These are phyloP conservation scores for Aspidoscelis tigris DNA, from an alignment of 2,113 vertebrate species.

Conservation along the genomic window DNA sequence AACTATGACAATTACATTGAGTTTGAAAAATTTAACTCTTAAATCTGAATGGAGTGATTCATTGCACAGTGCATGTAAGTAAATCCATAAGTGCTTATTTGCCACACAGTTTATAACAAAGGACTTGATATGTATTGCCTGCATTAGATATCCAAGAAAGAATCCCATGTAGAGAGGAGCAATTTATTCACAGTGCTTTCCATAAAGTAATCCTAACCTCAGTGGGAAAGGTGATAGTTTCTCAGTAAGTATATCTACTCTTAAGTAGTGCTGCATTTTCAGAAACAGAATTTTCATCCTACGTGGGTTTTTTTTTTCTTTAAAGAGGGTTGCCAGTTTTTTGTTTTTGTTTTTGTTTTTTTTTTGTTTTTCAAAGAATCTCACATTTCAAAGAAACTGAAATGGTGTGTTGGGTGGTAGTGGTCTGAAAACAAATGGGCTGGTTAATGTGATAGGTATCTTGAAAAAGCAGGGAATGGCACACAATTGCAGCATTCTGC, in stretches of 20 bases:
- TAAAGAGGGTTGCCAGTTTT: too few relatives aligned
- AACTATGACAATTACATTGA: background rate
- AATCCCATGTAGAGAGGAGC: background rate
- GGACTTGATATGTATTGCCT: constrained; percentile 40
- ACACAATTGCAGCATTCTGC: background rate
- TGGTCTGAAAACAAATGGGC: background rate
- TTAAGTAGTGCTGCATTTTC: background rate
- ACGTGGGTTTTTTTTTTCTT: background rate
- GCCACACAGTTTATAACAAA: constrained; percentile 54
- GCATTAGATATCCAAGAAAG: background rate
- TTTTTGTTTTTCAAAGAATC: too few relatives aligned
- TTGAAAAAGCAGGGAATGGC: background rate
- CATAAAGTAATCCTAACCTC: background rate
- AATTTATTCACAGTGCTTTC: constrained; percentile 1
- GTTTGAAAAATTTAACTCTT: background rate
- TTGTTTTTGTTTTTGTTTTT: too few relatives aligned
- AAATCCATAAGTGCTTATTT: constrained; percentile 54
- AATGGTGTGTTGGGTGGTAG: background rate
- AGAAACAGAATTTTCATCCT: background rate
- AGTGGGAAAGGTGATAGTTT: background rate
- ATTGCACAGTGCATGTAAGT: constrained; percentile 35
- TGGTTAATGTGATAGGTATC: too few relatives aligned
- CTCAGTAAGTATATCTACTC: background rate
- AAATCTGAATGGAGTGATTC: constrained; percentile 1
- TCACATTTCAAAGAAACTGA: background rate